These are phyloP conservation scores for Plusia festucae DNA, from an alignment of 2,888 invertebrate species.

Conservation along the genomic window DNA sequence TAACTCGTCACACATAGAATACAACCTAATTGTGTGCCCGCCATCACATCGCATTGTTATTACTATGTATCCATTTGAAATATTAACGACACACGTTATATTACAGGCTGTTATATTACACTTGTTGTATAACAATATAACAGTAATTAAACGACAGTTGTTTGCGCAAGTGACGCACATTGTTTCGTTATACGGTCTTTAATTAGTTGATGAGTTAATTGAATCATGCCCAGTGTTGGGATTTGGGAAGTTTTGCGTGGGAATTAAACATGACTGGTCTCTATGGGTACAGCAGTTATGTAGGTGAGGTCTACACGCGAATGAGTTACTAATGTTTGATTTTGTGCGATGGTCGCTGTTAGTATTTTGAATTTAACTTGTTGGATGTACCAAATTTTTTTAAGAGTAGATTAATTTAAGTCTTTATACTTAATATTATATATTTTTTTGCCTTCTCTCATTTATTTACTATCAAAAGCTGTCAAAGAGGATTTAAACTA, in stretches of 20 bases:
- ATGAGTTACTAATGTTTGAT: neutral
- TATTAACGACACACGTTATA: constrained; percentile 76
- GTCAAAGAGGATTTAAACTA: no score
- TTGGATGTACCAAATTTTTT: no score
- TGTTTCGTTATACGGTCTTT: constrained; percentile 49
- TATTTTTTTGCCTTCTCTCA: no score
- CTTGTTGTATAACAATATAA: constrained; percentile 49
- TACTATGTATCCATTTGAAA: constrained; percentile 82
- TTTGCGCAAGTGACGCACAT: constrained; percentile 57
- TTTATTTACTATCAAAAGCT: no score
- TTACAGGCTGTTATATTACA: constrained; percentile 56
- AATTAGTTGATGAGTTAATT: constrained; percentile 54
- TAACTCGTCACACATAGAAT: constrained; percentile 35
- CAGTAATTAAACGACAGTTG: constrained; percentile 65
- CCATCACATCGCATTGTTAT: constrained; percentile 79
- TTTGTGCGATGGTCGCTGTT: neutral
- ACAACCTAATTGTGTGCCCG: constrained; percentile 75
- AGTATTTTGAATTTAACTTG: no score
- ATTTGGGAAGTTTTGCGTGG: constrained; percentile 6
- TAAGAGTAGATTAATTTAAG: no score
- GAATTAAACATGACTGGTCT: constrained; percentile 10
- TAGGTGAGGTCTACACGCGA: neutral
- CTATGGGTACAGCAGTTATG: neutral
- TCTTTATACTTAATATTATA: no score
- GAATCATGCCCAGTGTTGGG: constrained; percentile 37